Base-by-base conservation (phyloP, 2,888 invertebrate genomes). In the Scaptomyza reducta region DNA sequence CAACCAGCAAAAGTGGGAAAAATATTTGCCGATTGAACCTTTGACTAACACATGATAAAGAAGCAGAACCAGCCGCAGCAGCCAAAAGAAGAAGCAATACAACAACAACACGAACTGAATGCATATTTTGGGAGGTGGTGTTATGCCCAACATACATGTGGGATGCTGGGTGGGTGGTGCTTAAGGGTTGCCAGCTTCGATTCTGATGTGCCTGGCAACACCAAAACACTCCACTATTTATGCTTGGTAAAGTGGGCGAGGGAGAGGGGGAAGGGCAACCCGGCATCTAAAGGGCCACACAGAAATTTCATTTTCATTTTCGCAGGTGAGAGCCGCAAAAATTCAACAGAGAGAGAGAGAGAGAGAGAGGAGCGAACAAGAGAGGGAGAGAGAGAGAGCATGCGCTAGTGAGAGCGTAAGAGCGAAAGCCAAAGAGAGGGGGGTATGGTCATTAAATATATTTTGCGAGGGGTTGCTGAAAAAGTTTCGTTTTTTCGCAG, bases 261-360 rank as follows among this genome's bases (percentile, higher is more conserved):
- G 46, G 57, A 33, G 33, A 45, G 29, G 18, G 18, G 31, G 45
- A 3, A 9, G 3, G 31, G 31, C 16, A 62, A 22, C 53, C 71
- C 77, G 79, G 77, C 64, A 69, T 40, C 40, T 59, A 67, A 77
- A 63, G 60, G 59, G 18, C 33, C 64, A 57, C 27, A 84, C 47
- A 61, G 70, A 84, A 83, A 85, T 83, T 83, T 83, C 82, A 82
- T 76, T 83, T 83, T 83, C 82, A 83, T 79, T 83, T 87, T 67
- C 46, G 88, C 87, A 83, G 87, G 79, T 87, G 82, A 82, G 85
- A 67, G 58, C 44, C 58, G 18, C 61, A 66, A 50, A 51, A 51
- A 42, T 47, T 11, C 49, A 45, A 49, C 38, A 61, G 13, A 16
- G 27, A 13, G 3, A 49, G 62, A 45, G 0, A 22, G 33, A 46